phyloP scores from a whole-genome alignment of 2,797 vertebrate genomes.

The Pangasius larnaudii region DNA sequence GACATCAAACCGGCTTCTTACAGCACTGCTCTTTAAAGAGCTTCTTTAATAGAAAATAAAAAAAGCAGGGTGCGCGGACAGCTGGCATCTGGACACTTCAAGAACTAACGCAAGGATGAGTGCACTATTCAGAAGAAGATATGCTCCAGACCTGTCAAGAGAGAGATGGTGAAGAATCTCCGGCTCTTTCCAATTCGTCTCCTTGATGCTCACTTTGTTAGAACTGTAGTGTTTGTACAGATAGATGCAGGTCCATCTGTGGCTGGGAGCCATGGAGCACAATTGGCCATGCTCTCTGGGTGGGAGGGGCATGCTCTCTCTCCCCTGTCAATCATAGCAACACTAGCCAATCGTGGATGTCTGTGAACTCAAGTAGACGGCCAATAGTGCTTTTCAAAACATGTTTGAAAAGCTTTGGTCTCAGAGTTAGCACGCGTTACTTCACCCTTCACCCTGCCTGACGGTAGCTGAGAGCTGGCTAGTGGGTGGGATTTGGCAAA shows the following conservation, averaged over 20 bases:
- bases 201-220: neutral
- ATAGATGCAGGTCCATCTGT: neutral
- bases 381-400: too few relatives aligned
- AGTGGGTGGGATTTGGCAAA: neutral
- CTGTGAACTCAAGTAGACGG: neutral
- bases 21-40: neutral
- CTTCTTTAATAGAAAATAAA: neutral
- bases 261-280: neutral
- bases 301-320: neutral
- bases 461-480: neutral
- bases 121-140: neutral
- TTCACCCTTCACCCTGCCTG: neutral
- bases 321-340: neutral
- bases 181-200: neutral
- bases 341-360: neutral
- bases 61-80: neutral
- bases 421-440: neutral
- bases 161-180: too few relatives aligned
- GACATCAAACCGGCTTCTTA: constrained; percentile 21
- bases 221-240: neutral
- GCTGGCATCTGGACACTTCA: constrained; percentile 23
- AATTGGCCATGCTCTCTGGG: neutral
- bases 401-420: neutral
- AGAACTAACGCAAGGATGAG: neutral
- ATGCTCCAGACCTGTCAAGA: neutral